Evolutionary conservation across 1,140 invertebrate species (phyloP).

Genomic region (Coptotermes formosanus): DNA sequence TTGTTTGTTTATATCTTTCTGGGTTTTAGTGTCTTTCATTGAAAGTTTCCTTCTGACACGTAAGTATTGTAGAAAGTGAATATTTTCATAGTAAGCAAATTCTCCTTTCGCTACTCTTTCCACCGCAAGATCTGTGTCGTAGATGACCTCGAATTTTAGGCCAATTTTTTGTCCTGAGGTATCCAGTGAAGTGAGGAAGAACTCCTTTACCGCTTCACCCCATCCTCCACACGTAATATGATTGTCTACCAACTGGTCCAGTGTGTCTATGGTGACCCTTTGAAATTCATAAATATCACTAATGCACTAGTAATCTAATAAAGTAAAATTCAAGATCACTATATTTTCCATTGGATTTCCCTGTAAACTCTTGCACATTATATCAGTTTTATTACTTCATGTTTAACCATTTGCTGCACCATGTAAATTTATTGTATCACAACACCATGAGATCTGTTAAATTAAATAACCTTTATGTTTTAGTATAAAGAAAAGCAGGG

Average conservation of each 20-base stretch:
- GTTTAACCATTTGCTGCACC: too few species aligned
- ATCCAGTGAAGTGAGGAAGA: conserved; percentile 68
- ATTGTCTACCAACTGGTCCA: conserved; percentile 64
- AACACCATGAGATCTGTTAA: too few species aligned
- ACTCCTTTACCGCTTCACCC: conserved; percentile 63
- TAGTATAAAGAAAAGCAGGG: too few species aligned
- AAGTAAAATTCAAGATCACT: too few species aligned
- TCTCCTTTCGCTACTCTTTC: conserved; percentile 63
- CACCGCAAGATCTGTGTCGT: conserved; percentile 43
- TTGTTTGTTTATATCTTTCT: neutral
- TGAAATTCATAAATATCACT: conserved; percentile 31
- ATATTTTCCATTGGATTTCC: too few species aligned
- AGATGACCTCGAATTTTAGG: conserved; percentile 60
- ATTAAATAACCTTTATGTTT: too few species aligned
- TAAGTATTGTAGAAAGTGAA: conserved; percentile 63
- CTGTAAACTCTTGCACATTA: too few species aligned
- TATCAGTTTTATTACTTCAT: too few species aligned
- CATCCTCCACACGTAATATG: conserved; percentile 65
- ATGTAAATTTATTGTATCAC: too few species aligned
- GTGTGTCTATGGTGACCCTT: conserved; percentile 73
- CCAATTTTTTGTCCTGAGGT: conserved; percentile 62
- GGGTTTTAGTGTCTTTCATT: neutral
- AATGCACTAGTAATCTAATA: too few species aligned
- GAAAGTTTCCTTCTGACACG: neutral
- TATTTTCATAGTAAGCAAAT: conserved; percentile 78